Base-by-base conservation (phyloP, 2,113 vertebrate species). In the Pygoscelis adeliae region DNA sequence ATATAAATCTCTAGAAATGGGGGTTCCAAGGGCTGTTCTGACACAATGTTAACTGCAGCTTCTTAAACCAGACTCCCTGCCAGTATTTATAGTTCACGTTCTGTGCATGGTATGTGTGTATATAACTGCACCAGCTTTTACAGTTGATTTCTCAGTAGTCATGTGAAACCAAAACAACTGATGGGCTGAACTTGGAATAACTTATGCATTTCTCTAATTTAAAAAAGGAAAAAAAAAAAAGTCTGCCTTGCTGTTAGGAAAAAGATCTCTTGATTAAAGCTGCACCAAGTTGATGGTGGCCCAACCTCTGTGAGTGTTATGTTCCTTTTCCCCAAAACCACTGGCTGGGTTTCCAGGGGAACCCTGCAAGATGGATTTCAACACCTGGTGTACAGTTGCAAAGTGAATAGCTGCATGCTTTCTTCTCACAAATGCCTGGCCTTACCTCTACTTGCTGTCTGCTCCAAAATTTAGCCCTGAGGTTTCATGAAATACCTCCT, bases 141-240 rank as follows among this genome's bases (percentile, higher is more conserved):
- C 97, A 97, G 93, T 93, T 94, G 96, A 93, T 63, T 97, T 96
- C 97, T 97, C 79, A 81, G 92, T 95, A 97, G 95, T 97, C 93
- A 97, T 90, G 91, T 97, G 96, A 97, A 97, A 97, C 80, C 63
- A 87, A 96, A 97, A 96, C 92, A 97, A 94, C 82, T 47, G 93
- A 95, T 95, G 88, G 76, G 61, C 83, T 96, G 74, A 92, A 42
- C 89, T 81, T 89, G 83, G 91, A 90, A 66, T 87, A 58, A 11
- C 19, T 95, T 50, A n/a, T 44, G 89, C 55, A 19, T 92, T 95
- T 96, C 67, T 89, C 38, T 34, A 71, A 88, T 91, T 67, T 58
- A n/a, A 76, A 90, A 69, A 73, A 71, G 10, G 11, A 26, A 46
- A 19, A 46, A 20, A 6, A n/a, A 58, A 71, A 38, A 52, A 22